Conservation (phyloP, 2,797 vertebrate species). For the Taenioides sp. region DNA sequence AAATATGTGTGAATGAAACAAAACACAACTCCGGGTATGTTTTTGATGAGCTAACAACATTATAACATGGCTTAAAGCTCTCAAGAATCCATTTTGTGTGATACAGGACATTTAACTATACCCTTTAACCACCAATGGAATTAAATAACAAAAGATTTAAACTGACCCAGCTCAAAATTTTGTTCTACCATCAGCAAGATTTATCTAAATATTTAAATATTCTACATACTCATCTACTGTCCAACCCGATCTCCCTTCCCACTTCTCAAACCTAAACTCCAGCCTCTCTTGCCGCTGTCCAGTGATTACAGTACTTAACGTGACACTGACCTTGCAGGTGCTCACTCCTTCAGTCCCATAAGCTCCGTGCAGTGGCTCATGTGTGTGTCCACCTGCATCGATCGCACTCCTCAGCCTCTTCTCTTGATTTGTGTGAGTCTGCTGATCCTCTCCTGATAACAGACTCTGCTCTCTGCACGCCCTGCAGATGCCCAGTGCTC, state of each 20-base stretch:
- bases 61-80: no score
- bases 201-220: neutral
- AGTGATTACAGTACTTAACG: conserved; percentile 27
- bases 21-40: no score
- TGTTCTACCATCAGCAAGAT: neutral
- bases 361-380: conserved; percentile 16
- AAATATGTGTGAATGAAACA: no score
- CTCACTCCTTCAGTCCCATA: conserved; percentile 16
- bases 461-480: conserved; percentile 52
- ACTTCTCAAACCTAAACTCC: neutral
- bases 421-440: conserved; percentile 61
- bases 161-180: no score
- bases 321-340: conserved; percentile 18
- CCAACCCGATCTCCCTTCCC: neutral
- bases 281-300: conserved; percentile 15
- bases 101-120: no score
- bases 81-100: no score
- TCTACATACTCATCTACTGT: no score
- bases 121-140: no score
- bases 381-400: conserved; percentile 17
- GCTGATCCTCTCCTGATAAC: conserved; percentile 58
- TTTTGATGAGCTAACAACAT: no score
- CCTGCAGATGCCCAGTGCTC: conserved; percentile 66
- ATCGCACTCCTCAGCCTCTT: conserved; percentile 31
- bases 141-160: no score